Conservation (phyloP, 92 coral and sea anemone species). For the Epizoanthus ramosus region DNA sequence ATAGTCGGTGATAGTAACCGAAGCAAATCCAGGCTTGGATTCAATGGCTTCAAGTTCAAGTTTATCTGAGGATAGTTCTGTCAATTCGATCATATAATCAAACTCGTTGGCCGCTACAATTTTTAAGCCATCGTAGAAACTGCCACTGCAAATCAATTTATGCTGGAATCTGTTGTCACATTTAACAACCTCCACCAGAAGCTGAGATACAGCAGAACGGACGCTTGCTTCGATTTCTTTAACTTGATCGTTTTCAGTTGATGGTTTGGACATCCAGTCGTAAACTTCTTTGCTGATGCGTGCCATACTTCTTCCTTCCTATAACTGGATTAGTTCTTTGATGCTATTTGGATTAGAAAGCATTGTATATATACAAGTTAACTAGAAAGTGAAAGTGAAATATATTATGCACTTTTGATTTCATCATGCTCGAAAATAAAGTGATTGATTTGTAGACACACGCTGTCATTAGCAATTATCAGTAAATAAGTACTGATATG, state of each 20-base stretch:
- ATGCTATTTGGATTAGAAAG: too few species aligned
- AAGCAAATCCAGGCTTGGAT: not conserved
- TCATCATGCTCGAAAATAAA: too few species aligned
- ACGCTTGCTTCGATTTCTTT: slow-evolving; percentile 17
- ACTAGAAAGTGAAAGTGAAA: too few species aligned
- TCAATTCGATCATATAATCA: slow-evolving; percentile 18
- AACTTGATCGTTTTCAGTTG: not conserved
- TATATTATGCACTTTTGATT: too few species aligned
- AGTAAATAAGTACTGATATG: too few species aligned
- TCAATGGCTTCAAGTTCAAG: not conserved
- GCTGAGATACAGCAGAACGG: not conserved
- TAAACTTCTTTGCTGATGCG: too few species aligned
- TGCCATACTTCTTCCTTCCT: too few species aligned
- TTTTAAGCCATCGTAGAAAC: slow-evolving; percentile 24
- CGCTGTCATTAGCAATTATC: too few species aligned
- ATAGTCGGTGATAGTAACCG: not conserved
- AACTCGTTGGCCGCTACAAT: slow-evolving; percentile 24
- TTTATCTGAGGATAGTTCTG: slow-evolving; percentile 5
- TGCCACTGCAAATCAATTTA: slow-evolving; percentile 19
- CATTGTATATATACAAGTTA: too few species aligned
- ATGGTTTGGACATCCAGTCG: too few species aligned
- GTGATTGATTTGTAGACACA: too few species aligned
- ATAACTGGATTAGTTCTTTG: too few species aligned
- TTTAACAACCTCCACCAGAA: slow-evolving; percentile 8
- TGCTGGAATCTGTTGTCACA: not conserved